Evolutionary conservation across 1,140 invertebrate species (phyloP), one percentile per base, ranked within the genome.

Genomic region (Atta texana): DNA sequence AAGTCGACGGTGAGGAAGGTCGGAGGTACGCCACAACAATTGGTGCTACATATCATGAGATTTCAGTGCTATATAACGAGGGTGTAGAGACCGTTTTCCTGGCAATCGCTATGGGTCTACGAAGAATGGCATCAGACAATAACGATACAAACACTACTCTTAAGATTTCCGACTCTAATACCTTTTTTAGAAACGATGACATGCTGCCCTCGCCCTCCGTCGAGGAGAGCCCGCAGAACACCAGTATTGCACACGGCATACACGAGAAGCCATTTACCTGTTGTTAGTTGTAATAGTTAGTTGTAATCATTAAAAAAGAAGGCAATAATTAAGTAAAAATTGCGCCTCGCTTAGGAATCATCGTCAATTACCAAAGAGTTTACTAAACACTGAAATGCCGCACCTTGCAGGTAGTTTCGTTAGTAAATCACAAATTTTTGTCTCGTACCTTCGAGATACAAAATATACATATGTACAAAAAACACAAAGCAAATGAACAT

Each of bases 31-130:
- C 98, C 2, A 96, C 95, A 24, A 96, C 96, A n/a, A 98, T 99
- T 39, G 97, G 97, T n/a, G 98, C 98, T 3, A 95, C 96, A 0
- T 98, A 98, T 95, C 97, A 97, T 89, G 98, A 99, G 94, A 97
- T 97, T 0, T 98, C 98, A 1, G 98, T 98, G 0, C 93, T 97
- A 18, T 96, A 97, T 91, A 97, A 97, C 92, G 96, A 97, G 95
- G 97, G 97, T 4, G 96, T 97, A 53, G 96, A 97, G 82, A 95
- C 97, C 89, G 96, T 97, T 2, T 97, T 97, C 89, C 90, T 96
- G 8, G 95, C 95, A 34, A 96, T 96, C n/a, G 97, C 97, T 0
- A 93, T 94, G 44, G 96, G 96, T 8, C 93, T 98, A 4, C 92
- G 96, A 2, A 95, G 93, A 55, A 92, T 96, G 64, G 94, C 94